phyloP scores from a whole-genome alignment of 2,888 invertebrate species.

The Zygogramma bicolorata region DNA sequence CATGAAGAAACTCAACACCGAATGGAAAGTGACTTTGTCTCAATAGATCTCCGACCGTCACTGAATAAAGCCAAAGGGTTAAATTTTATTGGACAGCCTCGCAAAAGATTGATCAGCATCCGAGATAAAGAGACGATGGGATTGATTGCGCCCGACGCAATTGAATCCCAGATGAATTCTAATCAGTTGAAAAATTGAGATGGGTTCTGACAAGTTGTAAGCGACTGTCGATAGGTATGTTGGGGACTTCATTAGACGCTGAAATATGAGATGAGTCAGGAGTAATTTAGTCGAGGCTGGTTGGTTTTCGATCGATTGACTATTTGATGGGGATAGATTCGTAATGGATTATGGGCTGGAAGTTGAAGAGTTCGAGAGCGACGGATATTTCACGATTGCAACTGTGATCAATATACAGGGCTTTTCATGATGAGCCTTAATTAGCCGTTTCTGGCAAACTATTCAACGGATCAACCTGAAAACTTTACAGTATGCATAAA shows the following conservation, averaged over 20 bases:
- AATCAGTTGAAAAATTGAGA: slow-evolving; percentile 52
- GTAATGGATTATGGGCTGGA: background rate
- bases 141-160: slow-evolving; percentile 55
- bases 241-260: slow-evolving; percentile 1
- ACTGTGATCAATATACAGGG: no score
- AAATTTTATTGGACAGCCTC: slow-evolving; percentile 52
- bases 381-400: no score
- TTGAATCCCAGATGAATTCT: slow-evolving; percentile 49
- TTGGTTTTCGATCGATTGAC: background rate
- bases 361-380: no score
- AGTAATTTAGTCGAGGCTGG: background rate
- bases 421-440: no score
- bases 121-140: slow-evolving; percentile 45
- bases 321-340: background rate
- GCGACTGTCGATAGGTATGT: slow-evolving; percentile 30
- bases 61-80: slow-evolving; percentile 48
- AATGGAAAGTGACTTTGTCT: slow-evolving; percentile 48
- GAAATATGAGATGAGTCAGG: slow-evolving; percentile 8
- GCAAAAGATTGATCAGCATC: slow-evolving; percentile 49
- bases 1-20: slow-evolving; percentile 18
- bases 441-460: no score
- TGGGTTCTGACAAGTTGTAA: slow-evolving; percentile 51
- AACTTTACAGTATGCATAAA: no score
- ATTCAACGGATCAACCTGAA: no score
- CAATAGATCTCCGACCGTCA: slow-evolving; percentile 48